Percentiles rank a stretch among this genome's conserved stretches.
Evolutionary conservation across 2,888 invertebrate genomes (phyloP).

Genomic region (Electrophaes corylata): DNA sequence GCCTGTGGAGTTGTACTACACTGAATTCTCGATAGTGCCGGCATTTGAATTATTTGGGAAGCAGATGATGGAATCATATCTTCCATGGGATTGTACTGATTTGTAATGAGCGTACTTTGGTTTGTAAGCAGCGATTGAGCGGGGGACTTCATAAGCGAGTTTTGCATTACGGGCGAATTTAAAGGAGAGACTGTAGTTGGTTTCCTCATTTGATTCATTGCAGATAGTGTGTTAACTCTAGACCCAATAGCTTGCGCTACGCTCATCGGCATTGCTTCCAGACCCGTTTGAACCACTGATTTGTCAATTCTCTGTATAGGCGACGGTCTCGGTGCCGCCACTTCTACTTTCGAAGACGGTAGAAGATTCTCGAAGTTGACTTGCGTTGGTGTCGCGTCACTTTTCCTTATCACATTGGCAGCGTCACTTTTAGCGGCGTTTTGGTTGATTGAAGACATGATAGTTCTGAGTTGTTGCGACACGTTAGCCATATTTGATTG

Average conservation of each 20-base stretch:
- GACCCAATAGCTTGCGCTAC: conserved; percentile 71
- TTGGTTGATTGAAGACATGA: conserved; percentile 86
- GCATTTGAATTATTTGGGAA: conserved; percentile 81
- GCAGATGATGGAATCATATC: conserved; percentile 59
- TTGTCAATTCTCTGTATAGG: conserved; percentile 71
- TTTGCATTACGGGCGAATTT: conserved; percentile 71
- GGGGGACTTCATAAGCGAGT: conserved; percentile 72
- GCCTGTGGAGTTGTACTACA: conserved; percentile 59
- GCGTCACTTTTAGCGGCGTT: conserved; percentile 78
- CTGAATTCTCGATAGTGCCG: conserved; percentile 77
- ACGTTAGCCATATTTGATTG: conserved; percentile 89
- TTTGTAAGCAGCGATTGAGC: conserved; percentile 57
- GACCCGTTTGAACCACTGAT: conserved; percentile 52
- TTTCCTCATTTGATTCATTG: conserved; percentile 70
- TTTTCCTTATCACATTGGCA: conserved; percentile 79
- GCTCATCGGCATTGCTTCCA: conserved; percentile 67
- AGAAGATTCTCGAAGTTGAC: conserved; percentile 80
- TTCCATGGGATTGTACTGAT: conserved; percentile 58
- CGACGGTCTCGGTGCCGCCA: conserved; percentile 67
- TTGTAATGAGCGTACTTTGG: conserved; percentile 56
- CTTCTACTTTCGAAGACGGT: conserved; percentile 80
- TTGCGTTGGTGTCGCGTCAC: conserved; percentile 73
- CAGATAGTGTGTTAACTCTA: conserved; percentile 69
- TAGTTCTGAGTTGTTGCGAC: conserved; percentile 87
- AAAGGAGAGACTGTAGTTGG: conserved; percentile 78